These are phyloP conservation scores for Apis mellifera DNA, from an alignment of 1,140 invertebrate genomes.

Conservation along the genomic window DNA sequence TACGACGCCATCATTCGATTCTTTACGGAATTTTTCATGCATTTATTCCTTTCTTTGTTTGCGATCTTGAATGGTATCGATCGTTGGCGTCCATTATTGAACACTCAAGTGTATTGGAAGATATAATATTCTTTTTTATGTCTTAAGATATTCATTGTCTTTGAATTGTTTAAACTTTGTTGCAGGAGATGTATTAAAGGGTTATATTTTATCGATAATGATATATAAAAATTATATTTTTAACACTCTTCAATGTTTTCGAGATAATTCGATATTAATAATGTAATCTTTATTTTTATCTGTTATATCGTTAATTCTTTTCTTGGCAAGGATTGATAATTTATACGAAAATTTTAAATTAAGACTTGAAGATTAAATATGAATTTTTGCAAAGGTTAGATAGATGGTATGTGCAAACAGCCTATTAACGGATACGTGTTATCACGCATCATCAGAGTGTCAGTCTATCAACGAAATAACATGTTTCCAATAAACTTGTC, in stretches of 20 bases:
- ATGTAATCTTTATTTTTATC: too few species aligned
- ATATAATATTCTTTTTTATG: not conserved
- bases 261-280: too few species aligned
- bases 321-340: not conserved
- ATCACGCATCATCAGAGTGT: not conserved
- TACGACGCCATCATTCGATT: not conserved
- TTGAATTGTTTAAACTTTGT: not conserved
- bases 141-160: not conserved
- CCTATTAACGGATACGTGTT: not conserved
- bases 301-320: not conserved
- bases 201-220: too few species aligned
- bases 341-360: not conserved
- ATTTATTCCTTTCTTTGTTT: constrained; percentile 16
- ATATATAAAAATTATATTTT: too few species aligned
- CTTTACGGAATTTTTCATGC: constrained; percentile 27
- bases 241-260: too few species aligned
- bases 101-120: not conserved
- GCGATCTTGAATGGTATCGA: not conserved
- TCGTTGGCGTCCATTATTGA: not conserved
- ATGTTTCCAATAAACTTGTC: not conserved
- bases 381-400: not conserved
- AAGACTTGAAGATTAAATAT: not conserved
- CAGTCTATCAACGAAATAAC: constrained; percentile 1
- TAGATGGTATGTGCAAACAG: not conserved
- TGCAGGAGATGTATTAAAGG: not conserved